Percentiles rank a stretch among this genome's conserved stretches.
These are phyloP conservation scores for Falco cherrug DNA, from an alignment of 2,797 vertebrate genomes.

Conservation along the genomic window DNA sequence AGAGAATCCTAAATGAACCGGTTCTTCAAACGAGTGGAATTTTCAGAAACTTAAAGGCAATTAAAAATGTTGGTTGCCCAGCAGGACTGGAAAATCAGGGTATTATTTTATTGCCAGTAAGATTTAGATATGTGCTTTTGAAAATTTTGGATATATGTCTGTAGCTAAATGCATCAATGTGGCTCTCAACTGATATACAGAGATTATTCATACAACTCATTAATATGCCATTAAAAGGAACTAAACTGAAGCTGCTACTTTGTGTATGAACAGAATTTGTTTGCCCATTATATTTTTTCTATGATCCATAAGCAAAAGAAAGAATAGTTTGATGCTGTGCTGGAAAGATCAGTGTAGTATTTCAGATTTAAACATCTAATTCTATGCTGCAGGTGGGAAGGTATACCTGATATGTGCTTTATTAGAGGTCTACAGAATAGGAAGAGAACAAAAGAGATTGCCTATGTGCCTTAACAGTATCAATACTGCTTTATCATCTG, in stretches of 20 bases:
- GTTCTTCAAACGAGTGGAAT: background rate
- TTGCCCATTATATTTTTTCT: background rate
- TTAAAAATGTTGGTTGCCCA: background rate
- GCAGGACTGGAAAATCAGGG: conserved; percentile 1
- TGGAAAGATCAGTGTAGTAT: background rate
- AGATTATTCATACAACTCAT: background rate
- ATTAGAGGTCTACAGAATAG: background rate
- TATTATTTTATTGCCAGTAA: background rate
- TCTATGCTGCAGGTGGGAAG: background rate
- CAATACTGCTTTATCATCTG: background rate
- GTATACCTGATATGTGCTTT: background rate
- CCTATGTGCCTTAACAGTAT: background rate
- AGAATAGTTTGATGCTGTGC: background rate
- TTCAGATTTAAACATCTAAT: background rate
- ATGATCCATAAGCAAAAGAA: background rate
- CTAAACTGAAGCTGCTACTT: background rate
- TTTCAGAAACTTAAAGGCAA: background rate
- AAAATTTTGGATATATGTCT: background rate
- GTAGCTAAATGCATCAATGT: background rate
- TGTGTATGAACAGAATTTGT: background rate
- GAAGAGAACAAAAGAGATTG: background rate
- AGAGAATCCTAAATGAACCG: background rate
- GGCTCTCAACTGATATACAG: background rate
- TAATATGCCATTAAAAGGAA: background rate
- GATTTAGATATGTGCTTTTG: background rate